phyloP scores from a whole-genome alignment of 92 coral and sea anemone genomes.

The Porites divaricata region DNA sequence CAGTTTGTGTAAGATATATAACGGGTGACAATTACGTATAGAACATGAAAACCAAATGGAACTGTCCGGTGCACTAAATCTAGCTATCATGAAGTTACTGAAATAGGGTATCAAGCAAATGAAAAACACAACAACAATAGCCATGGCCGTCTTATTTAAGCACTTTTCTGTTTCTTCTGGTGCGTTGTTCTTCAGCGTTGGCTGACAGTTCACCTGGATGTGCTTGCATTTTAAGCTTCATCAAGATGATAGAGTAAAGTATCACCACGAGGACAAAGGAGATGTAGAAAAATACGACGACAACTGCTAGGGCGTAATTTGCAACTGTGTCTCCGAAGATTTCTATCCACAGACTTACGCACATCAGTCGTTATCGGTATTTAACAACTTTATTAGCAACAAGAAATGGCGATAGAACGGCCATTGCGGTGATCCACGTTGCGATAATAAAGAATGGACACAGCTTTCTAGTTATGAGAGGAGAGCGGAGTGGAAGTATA shows the following conservation, averaged over 20 bases:
- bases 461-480: no score
- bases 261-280: not conserved
- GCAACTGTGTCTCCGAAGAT: not conserved
- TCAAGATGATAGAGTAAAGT: not conserved
- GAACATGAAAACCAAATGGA: not conserved
- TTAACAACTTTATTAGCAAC: not conserved
- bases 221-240: not conserved
- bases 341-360: not conserved
- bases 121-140: not conserved
- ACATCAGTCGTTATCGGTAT: not conserved
- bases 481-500: no score
- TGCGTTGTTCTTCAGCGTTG: not conserved
- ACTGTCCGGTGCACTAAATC: not conserved
- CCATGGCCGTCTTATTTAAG: conserved; percentile 3
- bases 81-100: not conserved
- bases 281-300: not conserved
- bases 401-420: not conserved
- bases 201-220: not conserved
- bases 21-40: not conserved
- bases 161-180: conserved; percentile 3
- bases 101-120: not conserved
- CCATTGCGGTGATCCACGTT: no score
- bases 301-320: not conserved
- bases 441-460: no score
- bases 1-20: not conserved